Evolutionary conservation across 2,797 vertebrate genomes (phyloP).

Genomic region (Sebastes elongatus): DNA sequence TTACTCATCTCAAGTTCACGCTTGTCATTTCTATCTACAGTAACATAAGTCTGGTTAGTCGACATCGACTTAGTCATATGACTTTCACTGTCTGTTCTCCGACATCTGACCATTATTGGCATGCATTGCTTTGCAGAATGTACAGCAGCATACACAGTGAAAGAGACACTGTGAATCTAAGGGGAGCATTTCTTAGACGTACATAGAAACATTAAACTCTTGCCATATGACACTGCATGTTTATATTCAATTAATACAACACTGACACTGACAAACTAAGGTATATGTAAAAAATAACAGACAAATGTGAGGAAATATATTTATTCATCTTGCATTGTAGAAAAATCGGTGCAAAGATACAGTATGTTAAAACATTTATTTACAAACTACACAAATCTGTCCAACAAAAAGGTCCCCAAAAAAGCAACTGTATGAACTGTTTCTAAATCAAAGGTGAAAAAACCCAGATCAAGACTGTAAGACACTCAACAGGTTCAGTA

Average conservation of each 20-base stretch:
- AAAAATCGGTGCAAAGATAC: constrained; percentile 57
- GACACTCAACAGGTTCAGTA: constrained; percentile 76
- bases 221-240: background rate
- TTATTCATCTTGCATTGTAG: constrained; percentile 63
- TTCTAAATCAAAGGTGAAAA: background rate
- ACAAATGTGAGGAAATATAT: constrained; percentile 58
- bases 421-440: constrained; percentile 24
- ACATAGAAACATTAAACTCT: background rate
- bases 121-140: constrained; percentile 12
- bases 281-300: background rate
- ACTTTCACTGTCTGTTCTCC: constrained; percentile 56
- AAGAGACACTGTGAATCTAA: background rate
- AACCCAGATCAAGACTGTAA: background rate
- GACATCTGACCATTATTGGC: constrained; percentile 5
- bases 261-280: background rate
- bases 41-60: constrained; percentile 51
- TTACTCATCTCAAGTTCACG: constrained; percentile 79
- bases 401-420: background rate
- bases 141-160: background rate
- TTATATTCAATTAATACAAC: background rate
- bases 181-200: background rate
- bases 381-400: constrained; percentile 36
- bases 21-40: constrained; percentile 84
- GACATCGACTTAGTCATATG: constrained; percentile 53
- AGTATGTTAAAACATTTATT: constrained; percentile 48